Evolutionary conservation across 1,140 invertebrate genomes (phyloP), one percentile per base, ranked within the genome.

Genomic region (Caenorhabditis tropicalis): DNA sequence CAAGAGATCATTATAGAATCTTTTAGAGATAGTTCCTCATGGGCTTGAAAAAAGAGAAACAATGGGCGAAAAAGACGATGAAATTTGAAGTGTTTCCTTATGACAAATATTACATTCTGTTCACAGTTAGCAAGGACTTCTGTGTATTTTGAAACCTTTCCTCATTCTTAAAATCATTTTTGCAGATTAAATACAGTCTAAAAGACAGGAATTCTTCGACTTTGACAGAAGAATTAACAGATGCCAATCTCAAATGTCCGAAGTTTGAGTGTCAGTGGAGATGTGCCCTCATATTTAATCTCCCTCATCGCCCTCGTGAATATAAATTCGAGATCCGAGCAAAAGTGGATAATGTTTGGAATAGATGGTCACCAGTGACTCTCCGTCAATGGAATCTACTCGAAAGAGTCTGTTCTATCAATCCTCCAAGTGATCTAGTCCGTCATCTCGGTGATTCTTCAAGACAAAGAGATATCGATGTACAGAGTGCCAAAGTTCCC

Each of bases 261-360:
- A 87, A 87, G 49, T 87, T 82, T 51, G 86, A 82, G 15, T 87
- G 86, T 79, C 74, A 87, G 4, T 87, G 86, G 86, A 74, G 81
- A 16, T 87, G 86, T 46, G 79, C 86, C 16, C 53, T 87, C 0
- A 49, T 87, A 0, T 87, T 82, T 46, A 87, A 87, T 58, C 46
- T 87, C 7, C 27, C 33, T 15, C 82, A 86, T n/a, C 46, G 86
- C 9, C 85, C 86, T 9, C 39, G 86, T 12, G 86, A 87, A 27
- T 87, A 81, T 39, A 81, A 53, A 12, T 81, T 81, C 31, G 53
- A 85, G 33, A 79, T 85, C 10, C 79, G 86, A 10, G 86, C 86
- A 1, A 86, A 86, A 56, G 86, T 87, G 9, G 86, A 87, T 29
- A 81, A 81, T 56, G 29, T 87, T 9, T 87, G 86, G 86, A 87